Evolutionary conservation across 1,140 invertebrate species (phyloP), one percentile per base, ranked within the genome.

Genomic region (Neodiprion lecontei): DNA sequence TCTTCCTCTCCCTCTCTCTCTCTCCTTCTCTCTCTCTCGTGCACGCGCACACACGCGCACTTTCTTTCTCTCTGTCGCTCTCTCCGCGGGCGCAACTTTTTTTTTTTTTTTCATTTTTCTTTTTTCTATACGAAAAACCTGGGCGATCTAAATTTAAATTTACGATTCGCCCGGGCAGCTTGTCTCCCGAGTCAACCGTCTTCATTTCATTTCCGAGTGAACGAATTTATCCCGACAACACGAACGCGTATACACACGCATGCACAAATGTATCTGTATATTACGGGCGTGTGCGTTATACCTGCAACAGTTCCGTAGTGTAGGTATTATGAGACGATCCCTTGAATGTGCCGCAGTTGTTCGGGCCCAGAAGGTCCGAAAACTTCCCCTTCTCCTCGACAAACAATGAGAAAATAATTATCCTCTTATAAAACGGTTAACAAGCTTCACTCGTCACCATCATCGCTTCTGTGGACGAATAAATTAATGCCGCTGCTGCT

Each of bases 71-170:
- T 40, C 28, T 40, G 28, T 40, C 28, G 28, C 28, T 40, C 28
- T 40, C 28, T n/a, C 8, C 12, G 23, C n/a, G 40, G 50, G 67
- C 70, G 70, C 70, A 49, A 50, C 61, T 74, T 77, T 79, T 72
- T 61, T 61, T 11, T 61, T 61, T 61, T 61, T 61, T 61, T 61
- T 61, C 9, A 8, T 9, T 14, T 61, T 61, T 3, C n/a, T 14
- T 61, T 61, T 14, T 61, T 61, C 75, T 72, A 68, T 23, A 48
- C 28, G 21, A 61, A 61, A 61, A 69, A 69, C 70, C 50, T 48
- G 74, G n/a, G 40, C 23, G 49, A 67, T 68, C 74, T 72, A 75
- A 68, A 72, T 75, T 72, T 75, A 68, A 72, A 72, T 75, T 75
- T 75, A 68, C 70, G 65, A 75, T 75, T 72, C 65, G 66, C 76